Evolutionary conservation across 2,797 vertebrate genomes (phyloP), one percentile per base, ranked within the genome.

Genomic region (Pempheris klunzingeri): DNA sequence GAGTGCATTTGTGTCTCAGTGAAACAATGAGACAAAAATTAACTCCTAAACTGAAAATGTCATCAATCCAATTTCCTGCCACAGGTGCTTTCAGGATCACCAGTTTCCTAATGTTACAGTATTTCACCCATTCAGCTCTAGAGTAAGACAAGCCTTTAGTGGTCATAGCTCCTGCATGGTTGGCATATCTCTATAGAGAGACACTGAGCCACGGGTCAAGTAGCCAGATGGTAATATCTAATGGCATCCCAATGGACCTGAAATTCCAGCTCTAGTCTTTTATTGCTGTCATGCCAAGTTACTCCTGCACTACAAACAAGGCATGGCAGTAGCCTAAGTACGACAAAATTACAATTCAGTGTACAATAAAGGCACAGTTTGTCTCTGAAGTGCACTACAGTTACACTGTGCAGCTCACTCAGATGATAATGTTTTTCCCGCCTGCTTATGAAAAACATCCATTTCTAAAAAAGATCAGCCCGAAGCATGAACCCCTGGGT

Each of bases 221-320:
- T 74, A 75, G 75, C 65, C 87, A 90, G 86, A 90, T 88, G 82
- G 81, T 82, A 86, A 88, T 81, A 74, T 75, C 65, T 85, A 74
- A 87, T 82, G 84, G 54, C 79, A 87, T 89, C 86, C 86, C 85
- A 67, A 52, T 65, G 74, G 86, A 86, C 70, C 71, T 76, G 58
- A 77, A 78, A 84, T 81, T 81, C 77, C 68, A 81, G 67, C 61
- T 64, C 61, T 74, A 61, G 71, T 71, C 81, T 85, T 87, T 81
- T 82, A 74, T 74, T 84, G 70, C 79, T 80, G 79, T 82, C 84
- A 81, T 75, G 58, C 71, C 69, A 79, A 76, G 79, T 86, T 87
- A 88, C 89, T 87, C 84, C 86, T 78, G 26, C 61, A 53, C 63
- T 59, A 59, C 57, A 12, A 77, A 74, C 60, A 70, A 72, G 66